Conservation (phyloP, 2,888 invertebrate genomes). For the Cephus pygmeus region DNA sequence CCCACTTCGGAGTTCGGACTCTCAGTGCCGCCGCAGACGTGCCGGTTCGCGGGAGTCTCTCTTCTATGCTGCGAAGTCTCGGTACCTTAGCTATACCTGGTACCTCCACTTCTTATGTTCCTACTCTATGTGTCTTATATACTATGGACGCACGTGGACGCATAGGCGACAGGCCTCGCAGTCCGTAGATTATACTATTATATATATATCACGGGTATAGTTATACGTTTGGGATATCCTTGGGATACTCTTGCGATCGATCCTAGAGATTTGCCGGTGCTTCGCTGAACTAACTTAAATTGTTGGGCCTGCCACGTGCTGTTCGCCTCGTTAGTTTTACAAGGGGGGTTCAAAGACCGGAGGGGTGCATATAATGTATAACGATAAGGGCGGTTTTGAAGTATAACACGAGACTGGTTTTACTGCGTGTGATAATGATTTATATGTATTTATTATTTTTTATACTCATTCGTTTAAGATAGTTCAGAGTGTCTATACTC, state of each 20-base stretch:
- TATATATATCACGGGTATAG: not conserved
- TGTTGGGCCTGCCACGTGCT: not conserved
- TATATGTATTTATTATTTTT: not conserved
- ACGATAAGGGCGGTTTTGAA: not conserved
- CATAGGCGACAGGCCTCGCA: not conserved
- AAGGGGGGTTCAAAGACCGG: not conserved
- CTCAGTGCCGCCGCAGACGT: not conserved
- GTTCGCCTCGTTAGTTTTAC: not conserved
- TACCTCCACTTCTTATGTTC: not conserved
- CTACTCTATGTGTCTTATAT: not conserved
- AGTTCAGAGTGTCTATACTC: too few species aligned
- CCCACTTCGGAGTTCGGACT: slow-evolving; percentile 22
- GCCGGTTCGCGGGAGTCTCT: not conserved
- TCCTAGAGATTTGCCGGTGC: not conserved
- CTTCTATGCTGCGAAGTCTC: not conserved
- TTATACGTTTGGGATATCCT: too few species aligned
- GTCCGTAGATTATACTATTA: not conserved
- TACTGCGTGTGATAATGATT: not conserved
- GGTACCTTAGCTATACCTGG: not conserved
- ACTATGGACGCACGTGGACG: not conserved
- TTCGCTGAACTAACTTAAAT: not conserved
- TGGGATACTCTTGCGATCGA: not conserved
- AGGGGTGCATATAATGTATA: not conserved
- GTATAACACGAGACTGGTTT: not conserved
- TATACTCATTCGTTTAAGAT: not conserved